Conservation (phyloP, 2,797 vertebrate species). For the Yasuhikotakia modesta region DNA sequence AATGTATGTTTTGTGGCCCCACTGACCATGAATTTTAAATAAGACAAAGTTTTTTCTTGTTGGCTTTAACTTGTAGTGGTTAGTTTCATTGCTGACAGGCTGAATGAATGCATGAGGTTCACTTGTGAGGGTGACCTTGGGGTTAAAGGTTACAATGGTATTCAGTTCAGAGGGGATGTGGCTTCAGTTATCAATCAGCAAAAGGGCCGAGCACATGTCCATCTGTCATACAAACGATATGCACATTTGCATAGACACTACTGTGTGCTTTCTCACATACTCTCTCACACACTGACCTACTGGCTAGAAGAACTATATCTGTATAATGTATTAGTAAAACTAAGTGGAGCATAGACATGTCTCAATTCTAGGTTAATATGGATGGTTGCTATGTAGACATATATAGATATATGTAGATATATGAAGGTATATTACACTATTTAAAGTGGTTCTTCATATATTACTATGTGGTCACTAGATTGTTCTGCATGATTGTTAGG, state of each 20-base stretch:
- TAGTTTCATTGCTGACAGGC: slow-evolving; percentile 35
- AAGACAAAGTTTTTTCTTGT: slow-evolving; percentile 48
- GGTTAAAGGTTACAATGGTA: slow-evolving; percentile 58
- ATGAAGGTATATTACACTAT: too few relatives aligned
- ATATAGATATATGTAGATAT: too few relatives aligned
- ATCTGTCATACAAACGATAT: slow-evolving; percentile 57
- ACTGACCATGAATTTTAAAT: slow-evolving; percentile 54
- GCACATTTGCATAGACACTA: slow-evolving; percentile 36
- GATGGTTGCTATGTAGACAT: too few relatives aligned
- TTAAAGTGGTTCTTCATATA: too few relatives aligned
- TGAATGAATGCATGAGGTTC: slow-evolving; percentile 56
- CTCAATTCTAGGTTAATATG: too few relatives aligned
- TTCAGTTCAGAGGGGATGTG: slow-evolving; percentile 57
- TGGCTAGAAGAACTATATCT: not conserved
- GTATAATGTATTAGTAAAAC: too few relatives aligned
- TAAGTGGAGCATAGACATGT: too few relatives aligned
- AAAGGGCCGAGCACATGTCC: slow-evolving; percentile 49
- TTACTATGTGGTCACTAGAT: too few relatives aligned
- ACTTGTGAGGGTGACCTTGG: slow-evolving; percentile 51
- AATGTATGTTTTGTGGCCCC: slow-evolving; percentile 29
- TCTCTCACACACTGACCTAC: slow-evolving; percentile 6
- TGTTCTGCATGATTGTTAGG: too few relatives aligned
- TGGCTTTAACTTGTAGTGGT: slow-evolving; percentile 35
- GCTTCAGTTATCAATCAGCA: slow-evolving; percentile 55
- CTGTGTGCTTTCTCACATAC: not conserved